These are phyloP conservation scores for Marronus borbonicus DNA, from an alignment of 2,888 invertebrate species.

Conservation along the genomic window DNA sequence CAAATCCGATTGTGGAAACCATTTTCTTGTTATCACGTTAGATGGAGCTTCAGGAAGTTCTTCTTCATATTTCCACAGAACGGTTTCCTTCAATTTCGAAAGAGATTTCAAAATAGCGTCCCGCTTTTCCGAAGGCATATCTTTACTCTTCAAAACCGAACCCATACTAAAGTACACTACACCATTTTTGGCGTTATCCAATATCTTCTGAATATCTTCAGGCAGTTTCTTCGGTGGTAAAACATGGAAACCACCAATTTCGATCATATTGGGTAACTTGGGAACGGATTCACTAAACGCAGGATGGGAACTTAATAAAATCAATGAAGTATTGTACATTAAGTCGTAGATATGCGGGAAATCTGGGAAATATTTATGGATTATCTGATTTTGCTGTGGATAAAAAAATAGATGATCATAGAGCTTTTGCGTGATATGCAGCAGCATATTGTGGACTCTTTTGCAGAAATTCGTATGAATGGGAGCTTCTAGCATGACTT, in stretches of 20 bases:
- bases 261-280: slow-evolving; percentile 73
- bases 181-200: slow-evolving; percentile 73
- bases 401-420: slow-evolving; percentile 62
- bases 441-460: slow-evolving; percentile 57
- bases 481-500: slow-evolving; percentile 51
- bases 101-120: slow-evolving; percentile 73
- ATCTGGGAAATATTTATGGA: slow-evolving; percentile 61
- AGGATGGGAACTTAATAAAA: slow-evolving; percentile 68
- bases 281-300: slow-evolving; percentile 71
- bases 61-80: slow-evolving; percentile 80
- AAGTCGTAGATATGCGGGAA: slow-evolving; percentile 59
- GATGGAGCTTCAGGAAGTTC: slow-evolving; percentile 71
- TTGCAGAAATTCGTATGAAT: slow-evolving; percentile 56
- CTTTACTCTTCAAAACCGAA: slow-evolving; percentile 73
- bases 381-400: slow-evolving; percentile 59
- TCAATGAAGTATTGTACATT: slow-evolving; percentile 60
- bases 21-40: slow-evolving; percentile 74
- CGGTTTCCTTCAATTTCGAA: slow-evolving; percentile 72
- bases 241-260: slow-evolving; percentile 74
- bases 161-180: slow-evolving; percentile 76
- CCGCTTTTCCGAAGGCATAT: slow-evolving; percentile 72
- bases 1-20: slow-evolving; percentile 75
- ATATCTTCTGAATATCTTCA: slow-evolving; percentile 71
- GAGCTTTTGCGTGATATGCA: slow-evolving; percentile 63
- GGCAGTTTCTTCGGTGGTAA: slow-evolving; percentile 59